Base-by-base conservation (phyloP, 2,113 vertebrate genomes). In the Podarcis cretensis region DNA sequence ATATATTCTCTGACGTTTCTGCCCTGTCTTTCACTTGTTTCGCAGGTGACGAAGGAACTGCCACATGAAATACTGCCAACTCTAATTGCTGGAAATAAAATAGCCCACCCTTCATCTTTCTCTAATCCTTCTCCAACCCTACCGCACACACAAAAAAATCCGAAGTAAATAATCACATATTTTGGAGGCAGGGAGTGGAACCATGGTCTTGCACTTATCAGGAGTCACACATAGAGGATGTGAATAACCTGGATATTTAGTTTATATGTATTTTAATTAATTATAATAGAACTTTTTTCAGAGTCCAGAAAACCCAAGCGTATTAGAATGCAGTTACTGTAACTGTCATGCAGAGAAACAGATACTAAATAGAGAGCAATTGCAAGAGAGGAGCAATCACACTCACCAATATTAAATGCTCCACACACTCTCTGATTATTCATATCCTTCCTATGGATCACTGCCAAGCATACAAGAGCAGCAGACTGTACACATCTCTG, bases 1-100 rank as follows among this genome's bases (percentile, higher is more conserved):
- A 89, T 89, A 40, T 84, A 81, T 86, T 93, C 30, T 74, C 86
- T 25, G 75, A 23, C 3, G 76, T 75, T 74, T 71, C 35, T 81
- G 8, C 35, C 21, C 48, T 57, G 23, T 59, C 40, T 69, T 66
- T 12, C n/a, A 54, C 40, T 27, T 90, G 79, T 27, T 87, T 82
- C 66, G 80, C 59, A 0, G 14, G 12, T 35, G n/a, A 74, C 32
- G 4, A 35, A 74, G n/a, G 43, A 81, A 0, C 16, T 0, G 1
- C n/a, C 63, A 8, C 1, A 75, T 35, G 30, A 35, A 85, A 77
- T 40, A 30, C 54, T 27, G 32, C 37, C 32, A 76, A 37, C 32
- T 25, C 71, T 27, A 18, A 73, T 75, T 74, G 48, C 43, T 74
- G 30, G 48, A 40, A 81, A 73, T 87, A 57, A 81, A 59, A 80